Percentiles rank a stretch among this genome's conserved stretches.
phyloP scores from a whole-genome alignment of 2,888 invertebrate species.

The Tachina grossa region DNA sequence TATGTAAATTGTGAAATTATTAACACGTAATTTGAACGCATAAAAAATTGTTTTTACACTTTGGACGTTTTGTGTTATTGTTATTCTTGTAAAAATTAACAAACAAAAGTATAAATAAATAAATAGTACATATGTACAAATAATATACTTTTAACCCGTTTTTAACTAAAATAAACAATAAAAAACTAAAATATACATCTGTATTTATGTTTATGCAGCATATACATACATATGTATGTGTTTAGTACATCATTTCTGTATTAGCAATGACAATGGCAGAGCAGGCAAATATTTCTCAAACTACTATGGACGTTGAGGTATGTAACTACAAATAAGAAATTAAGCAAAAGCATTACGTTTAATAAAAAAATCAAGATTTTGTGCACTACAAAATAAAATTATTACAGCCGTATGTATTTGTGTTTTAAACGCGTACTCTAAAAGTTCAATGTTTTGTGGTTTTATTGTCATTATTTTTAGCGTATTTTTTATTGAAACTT shows the following conservation, averaged over 20 bases:
- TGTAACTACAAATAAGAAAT: slow-evolving; percentile 42
- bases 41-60: background rate
- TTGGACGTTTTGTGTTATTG: background rate
- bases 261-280: slow-evolving; percentile 73
- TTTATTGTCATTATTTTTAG: background rate
- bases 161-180: slow-evolving; percentile 13
- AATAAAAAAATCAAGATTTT: no score
- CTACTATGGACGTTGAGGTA: slow-evolving; percentile 75
- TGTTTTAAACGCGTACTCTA: background rate
- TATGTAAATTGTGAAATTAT: slow-evolving; percentile 11
- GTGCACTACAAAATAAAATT: no score
- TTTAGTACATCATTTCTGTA: no score
- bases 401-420: background rate
- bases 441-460: slow-evolving; percentile 1
- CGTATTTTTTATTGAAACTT: background rate
- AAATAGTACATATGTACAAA: background rate
- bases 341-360: background rate
- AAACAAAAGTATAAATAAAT: slow-evolving; percentile 2
- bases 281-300: slow-evolving; percentile 69
- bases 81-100: background rate
- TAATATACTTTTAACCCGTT: background rate
- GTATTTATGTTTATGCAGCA: background rate
- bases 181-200: slow-evolving; percentile 15
- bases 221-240: background rate
- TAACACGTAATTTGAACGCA: background rate